Conservation (phyloP, 2,797 vertebrate genomes). For the Margarornis squamiger region DNA sequence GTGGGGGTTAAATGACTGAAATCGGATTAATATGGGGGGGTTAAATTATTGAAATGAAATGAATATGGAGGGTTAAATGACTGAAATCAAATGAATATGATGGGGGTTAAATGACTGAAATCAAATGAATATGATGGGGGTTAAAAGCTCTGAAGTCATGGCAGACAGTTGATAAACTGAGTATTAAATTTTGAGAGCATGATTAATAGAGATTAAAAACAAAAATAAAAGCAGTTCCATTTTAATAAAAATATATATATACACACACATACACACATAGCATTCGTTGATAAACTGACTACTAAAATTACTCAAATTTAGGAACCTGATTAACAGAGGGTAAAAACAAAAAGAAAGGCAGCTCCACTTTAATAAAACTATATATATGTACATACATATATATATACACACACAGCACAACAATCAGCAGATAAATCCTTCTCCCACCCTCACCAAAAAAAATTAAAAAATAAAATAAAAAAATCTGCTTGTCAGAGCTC, state of each 20-base stretch:
- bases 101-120: background rate
- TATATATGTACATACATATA: background rate
- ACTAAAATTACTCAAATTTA: background rate
- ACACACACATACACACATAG: too few relatives aligned
- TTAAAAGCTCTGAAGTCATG: background rate
- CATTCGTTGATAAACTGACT: background rate
- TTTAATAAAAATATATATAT: too few relatives aligned
- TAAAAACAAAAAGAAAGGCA: background rate
- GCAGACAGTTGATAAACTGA: background rate
- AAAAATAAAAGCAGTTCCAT: too few relatives aligned
- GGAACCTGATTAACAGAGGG: constrained; percentile 43
- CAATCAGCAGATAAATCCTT: constrained; percentile 18
- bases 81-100: background rate
- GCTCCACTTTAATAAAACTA: background rate
- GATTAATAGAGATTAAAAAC: too few relatives aligned
- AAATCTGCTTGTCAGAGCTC: constrained; percentile 80
- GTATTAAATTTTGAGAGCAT: background rate
- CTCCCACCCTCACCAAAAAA: constrained; percentile 25
- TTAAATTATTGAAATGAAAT: constrained; percentile 13
- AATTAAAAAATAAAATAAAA: background rate
- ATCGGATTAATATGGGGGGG: background rate
- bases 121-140: background rate
- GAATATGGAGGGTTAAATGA: background rate
- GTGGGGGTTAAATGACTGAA: background rate
- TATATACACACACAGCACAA: background rate